Conservation (phyloP, 1,140 invertebrate species). For the Drosophila rufa region DNA sequence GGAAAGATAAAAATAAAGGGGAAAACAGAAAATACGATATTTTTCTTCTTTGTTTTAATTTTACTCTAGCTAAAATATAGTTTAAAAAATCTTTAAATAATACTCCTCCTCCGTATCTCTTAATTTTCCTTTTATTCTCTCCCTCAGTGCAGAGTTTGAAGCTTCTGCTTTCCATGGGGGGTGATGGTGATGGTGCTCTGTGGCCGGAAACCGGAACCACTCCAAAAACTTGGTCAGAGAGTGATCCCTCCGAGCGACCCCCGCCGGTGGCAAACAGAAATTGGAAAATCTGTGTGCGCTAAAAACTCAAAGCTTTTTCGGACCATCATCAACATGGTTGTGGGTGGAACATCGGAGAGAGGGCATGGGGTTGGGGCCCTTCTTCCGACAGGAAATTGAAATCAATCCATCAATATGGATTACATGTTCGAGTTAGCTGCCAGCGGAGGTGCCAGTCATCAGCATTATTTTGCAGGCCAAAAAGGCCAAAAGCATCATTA, state of each 20-base stretch:
- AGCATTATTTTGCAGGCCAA: slow-evolving; percentile 16
- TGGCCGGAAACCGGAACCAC: slow-evolving; percentile 79
- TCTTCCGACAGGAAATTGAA: slow-evolving; percentile 81
- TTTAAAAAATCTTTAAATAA: not conserved
- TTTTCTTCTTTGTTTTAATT: not conserved
- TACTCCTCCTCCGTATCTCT: rapidly evolving
- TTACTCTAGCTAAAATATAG: not conserved
- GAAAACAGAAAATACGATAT: too few relatives aligned
- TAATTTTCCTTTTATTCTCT: not conserved
- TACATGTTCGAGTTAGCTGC: slow-evolving; percentile 56
- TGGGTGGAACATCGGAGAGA: not conserved
- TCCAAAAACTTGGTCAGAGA: slow-evolving; percentile 33
- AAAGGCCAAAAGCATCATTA: slow-evolving; percentile 30
- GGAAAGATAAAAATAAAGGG: too few relatives aligned
- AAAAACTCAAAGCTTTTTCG: slow-evolving; percentile 48
- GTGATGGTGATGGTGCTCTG: slow-evolving; percentile 3
- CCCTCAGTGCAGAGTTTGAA: not conserved
- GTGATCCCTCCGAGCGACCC: not conserved
- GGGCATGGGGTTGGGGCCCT: slow-evolving; percentile 10
- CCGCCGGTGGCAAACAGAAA: slow-evolving; percentile 21
- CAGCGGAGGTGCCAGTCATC: slow-evolving; percentile 72
- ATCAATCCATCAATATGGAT: slow-evolving; percentile 85
- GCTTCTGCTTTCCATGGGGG: not conserved
- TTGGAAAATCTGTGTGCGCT: slow-evolving; percentile 38
- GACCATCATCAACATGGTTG: slow-evolving; percentile 21